Percentiles rank a stretch among this genome's conserved stretches.
These are phyloP conservation scores for Pocillopora grandis DNA, from an alignment of 92 coral and sea anemone species.

Conservation along the genomic window DNA sequence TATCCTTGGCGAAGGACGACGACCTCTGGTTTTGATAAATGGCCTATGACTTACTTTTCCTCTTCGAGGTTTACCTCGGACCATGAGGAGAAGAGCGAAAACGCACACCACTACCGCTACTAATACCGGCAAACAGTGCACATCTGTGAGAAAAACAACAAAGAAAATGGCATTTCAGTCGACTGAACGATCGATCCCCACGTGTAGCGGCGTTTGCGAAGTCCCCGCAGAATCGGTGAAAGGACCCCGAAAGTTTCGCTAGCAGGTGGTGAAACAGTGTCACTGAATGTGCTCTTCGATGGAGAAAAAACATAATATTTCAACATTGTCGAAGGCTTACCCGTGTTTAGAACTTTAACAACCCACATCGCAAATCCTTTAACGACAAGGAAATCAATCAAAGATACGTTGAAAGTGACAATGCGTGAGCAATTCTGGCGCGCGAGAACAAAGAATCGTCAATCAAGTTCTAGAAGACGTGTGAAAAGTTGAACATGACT, in stretches of 20 bases:
- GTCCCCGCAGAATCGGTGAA: constrained; percentile 31
- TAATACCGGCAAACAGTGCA: constrained; percentile 20
- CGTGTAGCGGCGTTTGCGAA: constrained; percentile 24
- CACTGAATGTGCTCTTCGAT: not conserved
- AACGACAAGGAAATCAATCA: constrained; percentile 19
- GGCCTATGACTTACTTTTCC: constrained; percentile 15
- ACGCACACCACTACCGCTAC: not conserved
- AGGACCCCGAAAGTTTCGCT: constrained; percentile 14
- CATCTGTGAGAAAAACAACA: constrained; percentile 27
- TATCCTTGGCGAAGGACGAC: constrained; percentile 8
- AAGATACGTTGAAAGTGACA: constrained; percentile 11
- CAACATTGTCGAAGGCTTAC: not conserved
- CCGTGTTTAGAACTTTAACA: constrained; percentile 3
- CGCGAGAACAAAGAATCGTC: constrained; percentile 32
- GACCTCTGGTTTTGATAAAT: constrained; percentile 25
- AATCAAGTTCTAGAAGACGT: not conserved
- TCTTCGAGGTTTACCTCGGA: constrained; percentile 13
- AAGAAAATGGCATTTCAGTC: not conserved
- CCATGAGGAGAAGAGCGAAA: constrained; percentile 20
- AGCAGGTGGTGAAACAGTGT: constrained; percentile 24
- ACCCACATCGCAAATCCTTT: constrained; percentile 27
- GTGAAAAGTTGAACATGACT: not conserved
- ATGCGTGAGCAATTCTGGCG: not conserved
- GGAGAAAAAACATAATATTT: not conserved
- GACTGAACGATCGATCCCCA: not conserved